Evolutionary conservation across 1,140 invertebrate species (phyloP).

Genomic region (Listronotus oregonensis): DNA sequence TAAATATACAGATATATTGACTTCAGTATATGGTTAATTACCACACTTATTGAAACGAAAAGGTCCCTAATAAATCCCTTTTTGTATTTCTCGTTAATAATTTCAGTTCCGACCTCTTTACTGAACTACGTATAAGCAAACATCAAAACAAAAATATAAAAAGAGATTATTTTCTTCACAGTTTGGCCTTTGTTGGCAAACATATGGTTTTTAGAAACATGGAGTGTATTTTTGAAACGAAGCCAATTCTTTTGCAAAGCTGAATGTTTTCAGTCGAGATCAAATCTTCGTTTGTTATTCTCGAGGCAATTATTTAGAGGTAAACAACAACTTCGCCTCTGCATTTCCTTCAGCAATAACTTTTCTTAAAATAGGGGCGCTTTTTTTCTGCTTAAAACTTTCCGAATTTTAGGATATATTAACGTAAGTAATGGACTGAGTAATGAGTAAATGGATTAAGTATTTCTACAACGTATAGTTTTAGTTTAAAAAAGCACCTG

Average conservation of each 20-base stretch:
- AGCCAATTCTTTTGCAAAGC: conserved; percentile 29
- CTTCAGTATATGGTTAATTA: too few species aligned
- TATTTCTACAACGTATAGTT: too few species aligned
- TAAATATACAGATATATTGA: too few species aligned
- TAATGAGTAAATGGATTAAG: too few species aligned
- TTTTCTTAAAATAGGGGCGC: conserved; percentile 25
- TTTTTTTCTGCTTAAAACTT: conserved; percentile 13
- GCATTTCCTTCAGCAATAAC: conserved; percentile 31
- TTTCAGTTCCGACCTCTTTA: too few species aligned
- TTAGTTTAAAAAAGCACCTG: too few species aligned
- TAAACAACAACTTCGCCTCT: conserved; percentile 30
- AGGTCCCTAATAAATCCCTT: too few species aligned
- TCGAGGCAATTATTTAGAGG: conserved; percentile 32
- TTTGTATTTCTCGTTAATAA: not conserved
- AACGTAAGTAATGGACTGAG: too few species aligned
- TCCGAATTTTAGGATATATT: conserved; percentile 16
- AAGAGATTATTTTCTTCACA: too few species aligned
- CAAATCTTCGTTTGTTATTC: conserved; percentile 33
- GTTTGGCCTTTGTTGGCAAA: conserved; percentile 12
- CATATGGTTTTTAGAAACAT: conserved; percentile 31
- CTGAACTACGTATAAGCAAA: too few species aligned
- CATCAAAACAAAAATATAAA: too few species aligned
- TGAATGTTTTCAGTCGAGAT: conserved; percentile 33
- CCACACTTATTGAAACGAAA: not conserved
- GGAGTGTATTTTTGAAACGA: conserved; percentile 32